A percentile compares a stretch with the other conserved stretches of the same genome.
These are phyloP conservation scores for Rafetus swinhoei DNA, from an alignment of 2,113 vertebrate genomes.

Conservation along the genomic window DNA sequence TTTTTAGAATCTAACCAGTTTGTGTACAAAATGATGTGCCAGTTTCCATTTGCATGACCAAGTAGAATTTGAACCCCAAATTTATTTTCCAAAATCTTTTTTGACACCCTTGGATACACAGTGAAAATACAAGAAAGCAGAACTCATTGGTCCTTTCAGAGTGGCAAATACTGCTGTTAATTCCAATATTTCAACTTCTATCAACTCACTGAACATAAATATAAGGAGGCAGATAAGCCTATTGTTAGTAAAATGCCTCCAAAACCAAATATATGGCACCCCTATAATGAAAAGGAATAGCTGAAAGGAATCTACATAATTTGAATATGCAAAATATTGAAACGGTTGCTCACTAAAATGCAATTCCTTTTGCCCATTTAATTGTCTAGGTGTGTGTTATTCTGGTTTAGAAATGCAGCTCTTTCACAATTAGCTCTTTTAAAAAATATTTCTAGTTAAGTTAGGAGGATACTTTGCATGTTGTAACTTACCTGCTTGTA, in stretches of 20 bases:
- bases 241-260: neutral
- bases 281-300: neutral
- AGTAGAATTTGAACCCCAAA: neutral
- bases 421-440: too few species aligned
- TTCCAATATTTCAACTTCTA: neutral
- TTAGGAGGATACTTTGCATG: too few species aligned
- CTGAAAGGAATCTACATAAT: neutral
- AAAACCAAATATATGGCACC: neutral
- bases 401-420: too few species aligned
- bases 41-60: neutral
- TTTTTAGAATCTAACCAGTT: neutral
- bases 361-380: too few species aligned
- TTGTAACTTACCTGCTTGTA: too few species aligned
- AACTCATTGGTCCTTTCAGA: neutral
- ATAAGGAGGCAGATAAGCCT: neutral
- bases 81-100: neutral
- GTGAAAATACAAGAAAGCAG: neutral
- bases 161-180: neutral
- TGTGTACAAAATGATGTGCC: neutral
- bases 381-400: too few species aligned
- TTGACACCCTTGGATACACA: neutral
- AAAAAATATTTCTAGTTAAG: too few species aligned
- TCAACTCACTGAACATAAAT: neutral
- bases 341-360: neutral
- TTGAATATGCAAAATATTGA: neutral